These are phyloP conservation scores for Pammene aurita DNA, from an alignment of 2,888 invertebrate genomes.

Conservation along the genomic window DNA sequence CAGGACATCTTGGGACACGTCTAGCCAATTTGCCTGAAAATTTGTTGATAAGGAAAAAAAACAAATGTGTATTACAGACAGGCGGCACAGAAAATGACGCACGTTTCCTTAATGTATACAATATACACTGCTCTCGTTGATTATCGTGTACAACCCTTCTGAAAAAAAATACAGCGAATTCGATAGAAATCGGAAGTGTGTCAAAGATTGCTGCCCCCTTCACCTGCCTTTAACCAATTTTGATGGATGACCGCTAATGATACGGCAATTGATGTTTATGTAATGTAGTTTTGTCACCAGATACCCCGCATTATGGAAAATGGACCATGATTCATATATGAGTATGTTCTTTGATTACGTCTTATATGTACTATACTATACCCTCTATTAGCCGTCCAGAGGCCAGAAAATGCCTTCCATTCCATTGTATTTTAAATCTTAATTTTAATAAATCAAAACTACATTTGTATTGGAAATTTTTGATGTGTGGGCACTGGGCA, in stretches of 20 bases:
- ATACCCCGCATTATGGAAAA: too few relatives aligned
- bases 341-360: too few relatives aligned
- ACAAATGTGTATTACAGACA: neutral
- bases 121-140: too few relatives aligned
- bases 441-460: too few relatives aligned
- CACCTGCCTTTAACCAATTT: neutral
- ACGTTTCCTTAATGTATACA: too few relatives aligned
- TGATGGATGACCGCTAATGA: constrained; percentile 26
- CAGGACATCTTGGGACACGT: neutral
- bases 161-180: neutral
- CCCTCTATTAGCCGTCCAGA: too few relatives aligned
- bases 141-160: neutral
- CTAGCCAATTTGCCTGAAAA: constrained; percentile 1
- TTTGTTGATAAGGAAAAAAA: constrained; percentile 1
- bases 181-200: neutral
- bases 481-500: too few relatives aligned
- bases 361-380: too few relatives aligned
- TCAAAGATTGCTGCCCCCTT: constrained; percentile 1
- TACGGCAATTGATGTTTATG: neutral
- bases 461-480: too few relatives aligned
- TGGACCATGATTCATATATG: neutral
- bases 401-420: too few relatives aligned
- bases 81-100: neutral
- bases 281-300: neutral
- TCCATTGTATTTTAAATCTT: too few relatives aligned